These are phyloP conservation scores for Ariolimax columbianus DNA, from an alignment of 2,888 invertebrate genomes.

Conservation along the genomic window DNA sequence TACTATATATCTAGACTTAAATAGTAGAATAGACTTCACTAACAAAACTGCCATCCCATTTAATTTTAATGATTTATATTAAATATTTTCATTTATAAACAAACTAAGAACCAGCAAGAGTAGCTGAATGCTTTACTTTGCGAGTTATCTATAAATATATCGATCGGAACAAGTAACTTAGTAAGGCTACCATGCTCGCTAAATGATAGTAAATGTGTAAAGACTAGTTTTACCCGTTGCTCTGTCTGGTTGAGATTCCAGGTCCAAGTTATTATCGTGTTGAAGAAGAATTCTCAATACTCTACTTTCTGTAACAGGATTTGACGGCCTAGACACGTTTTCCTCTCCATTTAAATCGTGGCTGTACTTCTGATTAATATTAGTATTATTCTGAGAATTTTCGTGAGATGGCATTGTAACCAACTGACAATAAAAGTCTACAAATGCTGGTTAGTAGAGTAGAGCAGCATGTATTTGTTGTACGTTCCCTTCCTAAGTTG, in stretches of 20 bases:
- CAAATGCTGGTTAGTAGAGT: not conserved
- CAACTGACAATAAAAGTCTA: not conserved
- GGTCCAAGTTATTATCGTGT: not conserved
- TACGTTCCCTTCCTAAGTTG: not conserved
- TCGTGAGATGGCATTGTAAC: conserved; percentile 38
- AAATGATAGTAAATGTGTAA: no score
- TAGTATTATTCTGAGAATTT: conserved; percentile 5
- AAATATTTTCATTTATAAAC: no score
- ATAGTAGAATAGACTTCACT: no score
- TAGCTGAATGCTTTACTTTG: no score
- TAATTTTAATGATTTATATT: no score
- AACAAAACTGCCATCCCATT: no score
- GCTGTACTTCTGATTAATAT: not conserved
- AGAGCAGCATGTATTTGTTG: not conserved
- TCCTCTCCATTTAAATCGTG: conserved; percentile 31
- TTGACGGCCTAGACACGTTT: conserved; percentile 39
- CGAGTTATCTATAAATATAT: no score
- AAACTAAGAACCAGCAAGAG: no score
- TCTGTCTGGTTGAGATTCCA: not conserved
- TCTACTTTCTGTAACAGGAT: conserved; percentile 48
- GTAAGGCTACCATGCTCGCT: no score
- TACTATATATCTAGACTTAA: no score
- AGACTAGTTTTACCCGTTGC: no score
- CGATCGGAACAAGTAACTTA: no score
- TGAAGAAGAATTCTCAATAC: conserved; percentile 10